phyloP scores from a whole-genome alignment of 2,888 invertebrate genomes.

The Chironomus riparius region DNA sequence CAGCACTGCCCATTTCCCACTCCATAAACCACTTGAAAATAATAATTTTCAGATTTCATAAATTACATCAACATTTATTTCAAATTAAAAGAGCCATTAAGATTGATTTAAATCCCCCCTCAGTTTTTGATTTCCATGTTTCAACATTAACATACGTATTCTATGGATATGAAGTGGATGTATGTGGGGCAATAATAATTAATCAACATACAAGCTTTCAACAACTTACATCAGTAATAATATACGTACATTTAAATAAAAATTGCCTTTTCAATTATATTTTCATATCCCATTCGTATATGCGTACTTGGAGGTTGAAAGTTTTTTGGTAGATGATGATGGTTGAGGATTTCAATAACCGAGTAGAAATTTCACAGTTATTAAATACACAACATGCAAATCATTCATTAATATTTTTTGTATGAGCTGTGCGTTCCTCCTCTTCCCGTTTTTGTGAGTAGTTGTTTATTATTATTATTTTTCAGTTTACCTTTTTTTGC shows the following conservation, averaged over 20 bases:
- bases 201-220: neutral
- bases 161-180: too few species aligned
- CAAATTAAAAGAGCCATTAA: neutral
- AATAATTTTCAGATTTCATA: too few species aligned
- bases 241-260: neutral
- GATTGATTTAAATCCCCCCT: neutral
- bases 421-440: too few species aligned
- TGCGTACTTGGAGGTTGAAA: too few species aligned
- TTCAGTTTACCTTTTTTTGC: too few species aligned
- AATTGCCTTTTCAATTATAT: neutral
- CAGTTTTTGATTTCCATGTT: neutral
- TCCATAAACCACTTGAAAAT: too few species aligned
- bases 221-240: neutral
- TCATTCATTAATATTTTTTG: conserved; percentile 6
- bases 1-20: too few species aligned
- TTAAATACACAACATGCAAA: conserved; percentile 9
- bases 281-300: too few species aligned
- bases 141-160: neutral
- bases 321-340: too few species aligned
- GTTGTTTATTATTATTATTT: too few species aligned
- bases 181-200: neutral
- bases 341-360: neutral
- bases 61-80: too few species aligned
- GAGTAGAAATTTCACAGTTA: neutral
- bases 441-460: too few species aligned